Evolutionary conservation across 2,113 vertebrate species (phyloP).

Genomic region (Galemys pyrenaicus): DNA sequence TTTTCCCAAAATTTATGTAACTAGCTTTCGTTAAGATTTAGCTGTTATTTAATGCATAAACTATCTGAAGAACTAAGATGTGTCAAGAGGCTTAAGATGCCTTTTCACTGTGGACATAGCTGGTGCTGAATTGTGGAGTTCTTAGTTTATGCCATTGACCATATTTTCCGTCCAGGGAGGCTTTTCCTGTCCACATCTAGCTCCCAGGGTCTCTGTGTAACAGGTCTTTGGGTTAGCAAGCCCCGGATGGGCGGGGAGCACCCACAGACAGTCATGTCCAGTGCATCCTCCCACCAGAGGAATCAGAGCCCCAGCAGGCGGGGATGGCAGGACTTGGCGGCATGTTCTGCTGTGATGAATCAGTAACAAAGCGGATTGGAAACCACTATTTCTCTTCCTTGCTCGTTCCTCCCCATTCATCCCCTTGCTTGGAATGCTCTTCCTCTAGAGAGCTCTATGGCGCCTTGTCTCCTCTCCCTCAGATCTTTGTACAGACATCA

Average conservation of each 20-base stretch:
- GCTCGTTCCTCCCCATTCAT: not conserved
- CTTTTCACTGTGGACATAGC: not conserved
- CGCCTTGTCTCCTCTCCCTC: not conserved
- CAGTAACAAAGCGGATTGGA: too few species aligned
- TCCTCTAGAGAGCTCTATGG: not conserved
- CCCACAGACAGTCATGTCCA: accelerated
- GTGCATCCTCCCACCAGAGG: not conserved
- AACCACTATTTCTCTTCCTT: too few species aligned
- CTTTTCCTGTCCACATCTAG: not conserved
- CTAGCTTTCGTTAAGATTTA: constrained; percentile 57
- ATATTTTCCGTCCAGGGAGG: not conserved
- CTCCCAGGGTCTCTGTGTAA: not conserved
- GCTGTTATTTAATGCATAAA: constrained; percentile 47
- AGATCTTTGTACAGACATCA: not conserved
- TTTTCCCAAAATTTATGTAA: constrained; percentile 73
- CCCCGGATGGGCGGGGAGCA: accelerated
- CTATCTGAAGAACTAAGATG: constrained; percentile 44
- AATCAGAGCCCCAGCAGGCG: not conserved
- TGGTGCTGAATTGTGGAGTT: not conserved
- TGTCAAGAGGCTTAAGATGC: constrained; percentile 36
- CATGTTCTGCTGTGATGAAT: too few species aligned
- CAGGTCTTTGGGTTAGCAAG: not conserved
- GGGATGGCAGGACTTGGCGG: not conserved
- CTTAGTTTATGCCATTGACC: not conserved
- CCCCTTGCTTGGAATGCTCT: not conserved